Base-by-base conservation (phyloP, 53 echinoderm and acorn worm species). In the Stichopus horrens region DNA sequence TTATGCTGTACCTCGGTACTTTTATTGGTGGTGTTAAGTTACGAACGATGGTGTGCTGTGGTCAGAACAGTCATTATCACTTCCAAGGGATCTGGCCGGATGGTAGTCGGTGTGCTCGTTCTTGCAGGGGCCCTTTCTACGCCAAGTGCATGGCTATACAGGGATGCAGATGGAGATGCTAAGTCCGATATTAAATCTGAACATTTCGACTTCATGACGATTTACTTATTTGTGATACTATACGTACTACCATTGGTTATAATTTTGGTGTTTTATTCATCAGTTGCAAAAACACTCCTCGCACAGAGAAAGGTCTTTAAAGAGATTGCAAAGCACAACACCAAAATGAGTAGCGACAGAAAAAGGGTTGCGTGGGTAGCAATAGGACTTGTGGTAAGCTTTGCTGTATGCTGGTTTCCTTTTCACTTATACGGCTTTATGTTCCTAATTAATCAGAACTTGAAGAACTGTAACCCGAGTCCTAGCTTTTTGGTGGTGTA, bases 321-420 rank as follows among this genome's bases (percentile, higher is more conserved):
- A 58, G 58, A 58, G 7, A 57, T 14, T 57, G 21, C 56, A 21
- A 81, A 58, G 16, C 58, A 53, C 18, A 20, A 81, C 21, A 19
- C 8, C n/a, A 81, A 81, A 81, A 21, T 21, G 11, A 51, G 81
- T 3, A 22, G 7, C 4, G 20, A 53, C 14, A 19, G 81, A 5
- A 81, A 20, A 10, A 21, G 58, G n/a, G 53, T 81, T 20, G 81
- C 81, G 18, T 56, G 81, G 58, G 81, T 81, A 9, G 81, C 56
- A 7, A 23, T 81, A 21, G 56, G 81, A 20, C 81, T 81, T 55
- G 58, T 57, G 54, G 53, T 81, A 19, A 21, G 57, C 4, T 81
- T 81, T 58, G 81, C 81, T 9, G 81, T 81, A 18, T 81, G 81
- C 20, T 81, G 81, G 81, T 53, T 81, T 5, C 81, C 81, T 8